These are phyloP conservation scores for Cheilosia scutellata DNA, from an alignment of 2,888 invertebrate species.

Conservation along the genomic window DNA sequence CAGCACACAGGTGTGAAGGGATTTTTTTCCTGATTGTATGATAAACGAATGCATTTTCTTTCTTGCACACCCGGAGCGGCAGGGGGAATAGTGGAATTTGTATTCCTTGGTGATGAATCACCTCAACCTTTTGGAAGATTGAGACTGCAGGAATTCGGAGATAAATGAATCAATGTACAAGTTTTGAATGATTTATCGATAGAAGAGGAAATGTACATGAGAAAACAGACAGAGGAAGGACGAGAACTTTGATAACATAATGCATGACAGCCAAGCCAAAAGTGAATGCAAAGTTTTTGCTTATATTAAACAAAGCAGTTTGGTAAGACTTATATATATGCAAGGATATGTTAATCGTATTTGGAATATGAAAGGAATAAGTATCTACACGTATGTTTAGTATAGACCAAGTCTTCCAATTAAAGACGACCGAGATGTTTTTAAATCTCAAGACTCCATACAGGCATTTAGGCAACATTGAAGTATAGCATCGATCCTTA, in stretches of 20 bases:
- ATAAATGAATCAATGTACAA: constrained; percentile 68
- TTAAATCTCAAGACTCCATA: too few species aligned
- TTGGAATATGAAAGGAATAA: neutral
- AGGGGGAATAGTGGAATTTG: constrained; percentile 38
- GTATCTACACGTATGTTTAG: too few species aligned
- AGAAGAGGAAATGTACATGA: constrained; percentile 3
- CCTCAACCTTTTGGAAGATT: constrained; percentile 58
- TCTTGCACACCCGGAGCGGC: neutral
- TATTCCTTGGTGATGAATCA: constrained; percentile 62
- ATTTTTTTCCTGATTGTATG: constrained; percentile 39
- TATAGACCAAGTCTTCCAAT: too few species aligned
- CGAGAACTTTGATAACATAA: constrained; percentile 10
- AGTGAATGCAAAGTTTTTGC: neutral
- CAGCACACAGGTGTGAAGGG: constrained; percentile 54
- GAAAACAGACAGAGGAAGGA: neutral
- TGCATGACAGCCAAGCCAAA: constrained; percentile 5
- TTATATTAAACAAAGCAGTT: neutral
- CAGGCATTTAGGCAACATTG: too few species aligned
- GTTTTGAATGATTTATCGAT: constrained; percentile 61
- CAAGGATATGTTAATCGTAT: constrained; percentile 32
- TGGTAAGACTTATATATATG: constrained; percentile 3
- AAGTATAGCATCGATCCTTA: too few species aligned
- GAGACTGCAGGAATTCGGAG: constrained; percentile 51
- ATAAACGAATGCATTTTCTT: constrained; percentile 62
- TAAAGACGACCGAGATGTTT: too few species aligned